Evolutionary conservation across 2,113 vertebrate species (phyloP).

Genomic region (Aix galericulata): DNA sequence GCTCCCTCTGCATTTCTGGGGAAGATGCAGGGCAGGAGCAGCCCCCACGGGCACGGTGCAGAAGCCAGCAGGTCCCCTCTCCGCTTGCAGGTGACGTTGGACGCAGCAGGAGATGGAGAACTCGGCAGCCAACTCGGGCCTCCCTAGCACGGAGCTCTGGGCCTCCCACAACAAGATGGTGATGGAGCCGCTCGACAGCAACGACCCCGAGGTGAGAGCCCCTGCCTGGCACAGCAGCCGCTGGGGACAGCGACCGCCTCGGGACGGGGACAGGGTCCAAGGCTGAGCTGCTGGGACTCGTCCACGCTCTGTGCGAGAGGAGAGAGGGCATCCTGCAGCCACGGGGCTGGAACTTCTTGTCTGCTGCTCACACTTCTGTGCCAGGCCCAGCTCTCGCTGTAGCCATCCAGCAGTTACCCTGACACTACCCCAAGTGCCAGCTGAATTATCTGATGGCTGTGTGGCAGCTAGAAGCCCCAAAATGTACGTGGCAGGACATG

Average conservation of each 20-base stretch:
- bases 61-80: background rate
- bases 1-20: background rate
- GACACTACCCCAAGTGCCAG: background rate
- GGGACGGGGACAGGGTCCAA: background rate
- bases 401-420: background rate
- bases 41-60: accelerated
- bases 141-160: conserved; percentile 77
- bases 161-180: conserved; percentile 89
- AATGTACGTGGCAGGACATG: background rate
- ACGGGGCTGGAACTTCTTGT: accelerated
- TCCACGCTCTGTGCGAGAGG: background rate
- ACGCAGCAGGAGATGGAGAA: conserved; percentile 46
- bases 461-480: background rate
- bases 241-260: background rate
- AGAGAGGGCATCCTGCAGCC: background rate
- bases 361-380: background rate
- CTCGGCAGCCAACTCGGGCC: conserved; percentile 41
- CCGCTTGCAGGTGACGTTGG: background rate
- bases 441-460: background rate
- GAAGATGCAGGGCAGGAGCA: background rate
- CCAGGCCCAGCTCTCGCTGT: background rate
- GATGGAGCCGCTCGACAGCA: conserved; percentile 82
- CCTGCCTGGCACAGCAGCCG: background rate
- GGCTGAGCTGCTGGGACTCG: background rate
- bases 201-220: conserved; percentile 86